A percentile compares a stretch with the other conserved stretches of the same genome.
Conservation (phyloP, 2,113 vertebrate genomes). For the Neogale vison region DNA sequence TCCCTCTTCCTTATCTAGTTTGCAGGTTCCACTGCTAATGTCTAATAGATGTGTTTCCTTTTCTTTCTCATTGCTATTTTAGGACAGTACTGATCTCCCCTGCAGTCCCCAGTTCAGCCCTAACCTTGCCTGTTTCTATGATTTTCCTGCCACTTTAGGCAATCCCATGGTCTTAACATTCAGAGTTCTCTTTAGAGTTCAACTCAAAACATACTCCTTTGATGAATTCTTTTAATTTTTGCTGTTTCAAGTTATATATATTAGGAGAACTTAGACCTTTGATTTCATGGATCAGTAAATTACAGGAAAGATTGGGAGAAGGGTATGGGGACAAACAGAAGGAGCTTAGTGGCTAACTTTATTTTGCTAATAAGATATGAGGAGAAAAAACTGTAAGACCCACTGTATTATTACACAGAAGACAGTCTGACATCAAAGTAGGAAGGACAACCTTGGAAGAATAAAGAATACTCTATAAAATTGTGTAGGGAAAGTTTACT, state of each 20-base stretch:
- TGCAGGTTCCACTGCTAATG: not conserved
- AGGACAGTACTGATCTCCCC: not conserved
- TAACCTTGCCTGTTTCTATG: not conserved
- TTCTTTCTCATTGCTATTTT: not conserved
- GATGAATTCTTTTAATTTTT: not conserved
- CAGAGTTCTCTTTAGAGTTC: not conserved
- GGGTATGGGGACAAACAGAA: not conserved
- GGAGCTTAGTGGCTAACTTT: not conserved
- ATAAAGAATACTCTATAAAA: conserved; percentile 8
- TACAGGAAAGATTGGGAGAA: not conserved
- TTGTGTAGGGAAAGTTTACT: not conserved
- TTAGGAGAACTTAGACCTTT: conserved; percentile 20
- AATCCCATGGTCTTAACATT: not conserved
- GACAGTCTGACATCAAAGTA: not conserved
- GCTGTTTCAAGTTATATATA: not conserved
- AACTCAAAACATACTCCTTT: not conserved
- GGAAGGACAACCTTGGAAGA: not conserved
- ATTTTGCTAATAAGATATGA: not conserved
- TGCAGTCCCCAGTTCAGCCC: not conserved
- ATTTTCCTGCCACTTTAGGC: not conserved
- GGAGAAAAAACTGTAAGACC: not conserved
- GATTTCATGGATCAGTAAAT: not conserved
- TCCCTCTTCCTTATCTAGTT: not conserved
- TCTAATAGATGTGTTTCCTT: not conserved
- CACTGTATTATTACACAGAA: conserved; percentile 4